Conservation (phyloP, 2,888 invertebrate genomes). For the Cryptocephalus primarius region DNA sequence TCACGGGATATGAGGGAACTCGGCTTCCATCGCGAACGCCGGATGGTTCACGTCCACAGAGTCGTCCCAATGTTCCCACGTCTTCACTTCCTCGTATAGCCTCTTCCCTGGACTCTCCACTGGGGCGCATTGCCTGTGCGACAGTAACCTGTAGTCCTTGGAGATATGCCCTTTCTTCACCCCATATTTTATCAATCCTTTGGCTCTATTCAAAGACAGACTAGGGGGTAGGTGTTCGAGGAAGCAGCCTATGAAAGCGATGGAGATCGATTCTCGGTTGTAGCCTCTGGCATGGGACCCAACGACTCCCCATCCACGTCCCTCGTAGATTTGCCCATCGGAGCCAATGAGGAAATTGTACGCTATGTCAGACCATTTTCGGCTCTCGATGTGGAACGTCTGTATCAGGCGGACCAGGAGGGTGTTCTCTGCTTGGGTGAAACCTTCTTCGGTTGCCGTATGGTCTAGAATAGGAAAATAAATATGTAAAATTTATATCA, state of each 20-base stretch:
- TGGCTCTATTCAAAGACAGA: constrained; percentile 36
- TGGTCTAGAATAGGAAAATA: constrained; percentile 31
- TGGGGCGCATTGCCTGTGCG: constrained; percentile 42
- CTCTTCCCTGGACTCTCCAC: constrained; percentile 43
- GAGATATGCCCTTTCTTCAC: constrained; percentile 38
- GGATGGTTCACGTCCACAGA: background rate
- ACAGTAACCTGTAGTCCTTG: constrained; percentile 39
- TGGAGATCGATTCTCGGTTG: constrained; percentile 41
- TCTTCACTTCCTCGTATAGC: constrained; percentile 42
- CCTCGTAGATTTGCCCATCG: constrained; percentile 47
- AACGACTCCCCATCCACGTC: constrained; percentile 43
- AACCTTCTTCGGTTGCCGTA: constrained; percentile 40
- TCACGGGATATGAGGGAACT: too few relatives aligned
- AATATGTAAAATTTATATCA: background rate
- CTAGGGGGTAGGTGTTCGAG: constrained; percentile 36
- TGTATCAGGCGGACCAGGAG: constrained; percentile 39
- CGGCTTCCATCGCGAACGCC: background rate
- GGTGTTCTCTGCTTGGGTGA: constrained; percentile 38
- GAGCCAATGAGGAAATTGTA: constrained; percentile 47
- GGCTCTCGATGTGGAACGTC: constrained; percentile 42
- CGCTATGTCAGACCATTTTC: constrained; percentile 41
- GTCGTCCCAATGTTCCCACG: constrained; percentile 40
- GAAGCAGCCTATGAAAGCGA: constrained; percentile 44
- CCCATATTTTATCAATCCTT: constrained; percentile 38
- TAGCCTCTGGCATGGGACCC: constrained; percentile 45